Evolutionary conservation across 2,888 invertebrate genomes (phyloP), one percentile per base, ranked within the genome.

Genomic region (Cosmia pyralina): DNA sequence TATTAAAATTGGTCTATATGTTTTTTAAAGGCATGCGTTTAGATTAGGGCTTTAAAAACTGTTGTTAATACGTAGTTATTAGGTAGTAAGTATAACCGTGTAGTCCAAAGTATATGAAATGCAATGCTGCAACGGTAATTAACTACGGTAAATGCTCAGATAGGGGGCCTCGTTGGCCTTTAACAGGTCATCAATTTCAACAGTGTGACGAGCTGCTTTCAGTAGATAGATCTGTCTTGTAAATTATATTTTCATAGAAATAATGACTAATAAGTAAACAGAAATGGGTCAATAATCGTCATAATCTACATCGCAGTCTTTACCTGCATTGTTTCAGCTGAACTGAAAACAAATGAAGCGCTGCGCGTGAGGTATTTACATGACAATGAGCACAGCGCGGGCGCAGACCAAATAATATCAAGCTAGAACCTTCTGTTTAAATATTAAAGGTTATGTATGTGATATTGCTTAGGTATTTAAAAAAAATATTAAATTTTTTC

Each of bases 341-440:
- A 71, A 77, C 22, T 63, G 58, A 71, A 77, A 77, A 78, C 75
- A 69, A 59, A 55, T 69, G 69, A 13, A 13, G n/a, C 71, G 58
- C 53, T 68, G 73, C 82, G 50, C 73, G 74, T 72, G 66, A 75
- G 48, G 13, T 72, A 75, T 87, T 85, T 79, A 75, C 86, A 85
- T 87, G 64, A 83, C 72, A 85, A 87, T 85, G 55, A 58, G 48
- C 19, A 58, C 41, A 53, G 41, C 69, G 57, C 50, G 22, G 17
- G 55, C 41, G 75, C 53, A 64, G 28, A 28, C 58, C 22, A 52
- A 75, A 84, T 75, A 68, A 57, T 66, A 22, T 44, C 69, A 69
- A 69, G 70, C 69, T 69, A 69, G 70, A 84, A 55, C 19, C 22
- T 71, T 71, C 66, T 75, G 38, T 63, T 69, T 38, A 8, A 68